Conservation (phyloP, 2,113 vertebrate species). For the Hippoglossus stenolepis region DNA sequence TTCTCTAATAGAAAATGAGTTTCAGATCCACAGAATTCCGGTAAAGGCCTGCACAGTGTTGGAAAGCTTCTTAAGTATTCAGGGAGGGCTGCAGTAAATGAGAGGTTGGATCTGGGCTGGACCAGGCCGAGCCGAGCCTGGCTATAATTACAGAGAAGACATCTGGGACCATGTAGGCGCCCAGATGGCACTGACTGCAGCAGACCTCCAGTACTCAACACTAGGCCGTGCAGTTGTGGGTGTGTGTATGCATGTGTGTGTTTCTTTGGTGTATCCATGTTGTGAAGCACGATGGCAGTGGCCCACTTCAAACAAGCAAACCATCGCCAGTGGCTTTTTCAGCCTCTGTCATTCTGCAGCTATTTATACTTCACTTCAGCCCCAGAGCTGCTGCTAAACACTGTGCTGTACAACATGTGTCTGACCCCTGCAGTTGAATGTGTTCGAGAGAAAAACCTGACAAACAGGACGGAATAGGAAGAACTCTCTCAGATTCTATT, state of each 20-base stretch:
- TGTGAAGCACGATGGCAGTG: constrained; percentile 51
- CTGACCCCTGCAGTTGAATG: constrained; percentile 11
- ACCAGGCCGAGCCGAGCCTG: constrained; percentile 53
- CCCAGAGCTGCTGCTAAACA: constrained; percentile 36
- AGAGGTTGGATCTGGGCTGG: constrained; percentile 74
- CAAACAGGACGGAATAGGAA: too few species aligned
- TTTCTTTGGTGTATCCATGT: constrained; percentile 8
- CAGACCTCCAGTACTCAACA: constrained; percentile 57
- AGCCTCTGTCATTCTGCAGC: constrained; percentile 79
- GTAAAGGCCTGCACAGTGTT: constrained; percentile 48
- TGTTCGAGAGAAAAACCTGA: neutral
- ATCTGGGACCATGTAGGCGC: constrained; percentile 66
- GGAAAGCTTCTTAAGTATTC: constrained; percentile 74
- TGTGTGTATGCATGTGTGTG: constrained; percentile 23
- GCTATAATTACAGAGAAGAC: constrained; percentile 81
- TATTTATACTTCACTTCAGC: constrained; percentile 74
- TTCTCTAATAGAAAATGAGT: constrained; percentile 15
- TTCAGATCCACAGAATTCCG: constrained; percentile 33
- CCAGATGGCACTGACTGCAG: constrained; percentile 63
- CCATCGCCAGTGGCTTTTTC: constrained; percentile 79
- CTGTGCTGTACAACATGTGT: constrained; percentile 4
- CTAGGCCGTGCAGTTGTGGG: constrained; percentile 7
- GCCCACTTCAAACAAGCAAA: constrained; percentile 79
- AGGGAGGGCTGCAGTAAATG: constrained; percentile 69
- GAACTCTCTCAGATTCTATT: too few species aligned